A percentile compares a stretch with the other conserved stretches of the same genome.
phyloP scores from a whole-genome alignment of 2,888 invertebrate species.

The Autographa pulchrina region DNA sequence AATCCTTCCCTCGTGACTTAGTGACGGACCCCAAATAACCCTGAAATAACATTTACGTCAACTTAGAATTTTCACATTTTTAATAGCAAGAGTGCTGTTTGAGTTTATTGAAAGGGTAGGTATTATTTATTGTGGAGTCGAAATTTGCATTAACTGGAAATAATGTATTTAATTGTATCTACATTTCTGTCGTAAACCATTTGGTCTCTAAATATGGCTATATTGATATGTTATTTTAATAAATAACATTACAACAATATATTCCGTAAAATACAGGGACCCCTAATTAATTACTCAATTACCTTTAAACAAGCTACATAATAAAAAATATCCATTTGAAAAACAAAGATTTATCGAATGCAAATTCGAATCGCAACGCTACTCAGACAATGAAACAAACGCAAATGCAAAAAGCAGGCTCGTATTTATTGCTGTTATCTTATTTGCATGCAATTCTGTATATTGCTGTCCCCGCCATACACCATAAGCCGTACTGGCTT shows the following conservation, averaged over 20 bases:
- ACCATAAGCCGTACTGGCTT: constrained; percentile 72
- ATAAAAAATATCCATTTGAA: constrained; percentile 20
- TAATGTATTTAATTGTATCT: no score
- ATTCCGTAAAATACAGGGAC: no score
- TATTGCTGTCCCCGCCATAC: constrained; percentile 81
- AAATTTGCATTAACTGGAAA: background rate
- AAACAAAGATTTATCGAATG: constrained; percentile 23
- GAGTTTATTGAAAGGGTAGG: constrained; percentile 16
- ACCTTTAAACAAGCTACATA: background rate
- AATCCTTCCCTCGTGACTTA: constrained; percentile 83
- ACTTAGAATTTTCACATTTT: constrained; percentile 55
- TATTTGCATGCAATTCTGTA: constrained; percentile 88
- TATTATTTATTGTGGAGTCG: background rate
- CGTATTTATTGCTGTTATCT: constrained; percentile 86
- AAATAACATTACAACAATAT: no score
- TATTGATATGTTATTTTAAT: no score
- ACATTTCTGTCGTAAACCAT: background rate
- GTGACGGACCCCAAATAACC: constrained; percentile 70
- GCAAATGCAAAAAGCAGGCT: constrained; percentile 66
- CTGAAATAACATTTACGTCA: constrained; percentile 65
- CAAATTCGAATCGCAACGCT: constrained; percentile 70
- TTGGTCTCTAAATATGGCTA: no score
- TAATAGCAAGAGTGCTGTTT: constrained; percentile 22
- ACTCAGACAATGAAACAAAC: constrained; percentile 70
- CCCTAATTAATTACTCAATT: background rate